phyloP scores from a whole-genome alignment of 2,888 invertebrate species.

The Callyntrura guangdongensis region DNA sequence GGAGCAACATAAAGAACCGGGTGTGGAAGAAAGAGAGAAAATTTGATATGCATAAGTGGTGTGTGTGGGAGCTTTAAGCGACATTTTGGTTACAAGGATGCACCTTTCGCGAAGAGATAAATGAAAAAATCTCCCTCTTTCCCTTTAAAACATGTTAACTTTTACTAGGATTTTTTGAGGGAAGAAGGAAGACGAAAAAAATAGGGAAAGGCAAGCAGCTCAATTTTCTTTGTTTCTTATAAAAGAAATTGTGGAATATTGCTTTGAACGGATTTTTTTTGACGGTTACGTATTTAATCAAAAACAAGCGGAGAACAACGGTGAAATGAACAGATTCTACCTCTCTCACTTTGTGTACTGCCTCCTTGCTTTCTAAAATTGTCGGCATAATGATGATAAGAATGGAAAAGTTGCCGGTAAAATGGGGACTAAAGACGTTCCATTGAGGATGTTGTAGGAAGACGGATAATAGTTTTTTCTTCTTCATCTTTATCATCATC shows the following conservation, averaged over 20 bases:
- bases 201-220: constrained; percentile 11
- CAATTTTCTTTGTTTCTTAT: neutral
- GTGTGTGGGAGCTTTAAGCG: too few species aligned
- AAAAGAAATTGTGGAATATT: constrained; percentile 33
- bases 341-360: neutral
- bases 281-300: too few species aligned
- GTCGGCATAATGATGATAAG: too few species aligned
- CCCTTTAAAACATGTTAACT: too few species aligned
- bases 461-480: too few species aligned
- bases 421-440: too few species aligned
- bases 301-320: too few species aligned
- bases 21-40: neutral
- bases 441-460: too few species aligned
- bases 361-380: neutral
- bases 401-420: too few species aligned
- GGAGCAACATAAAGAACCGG: neutral
- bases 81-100: too few species aligned
- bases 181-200: neutral
- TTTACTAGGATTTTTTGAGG: neutral
- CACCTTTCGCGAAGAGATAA: neutral
- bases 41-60: constrained; percentile 4
- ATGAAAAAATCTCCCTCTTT: neutral
- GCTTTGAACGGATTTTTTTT: too few species aligned
- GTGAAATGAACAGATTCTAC: neutral
- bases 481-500: too few species aligned